Evolutionary conservation across 2,113 vertebrate genomes (phyloP), one percentile per base, ranked within the genome.

Genomic region (Callocephalon fimbriatum): DNA sequence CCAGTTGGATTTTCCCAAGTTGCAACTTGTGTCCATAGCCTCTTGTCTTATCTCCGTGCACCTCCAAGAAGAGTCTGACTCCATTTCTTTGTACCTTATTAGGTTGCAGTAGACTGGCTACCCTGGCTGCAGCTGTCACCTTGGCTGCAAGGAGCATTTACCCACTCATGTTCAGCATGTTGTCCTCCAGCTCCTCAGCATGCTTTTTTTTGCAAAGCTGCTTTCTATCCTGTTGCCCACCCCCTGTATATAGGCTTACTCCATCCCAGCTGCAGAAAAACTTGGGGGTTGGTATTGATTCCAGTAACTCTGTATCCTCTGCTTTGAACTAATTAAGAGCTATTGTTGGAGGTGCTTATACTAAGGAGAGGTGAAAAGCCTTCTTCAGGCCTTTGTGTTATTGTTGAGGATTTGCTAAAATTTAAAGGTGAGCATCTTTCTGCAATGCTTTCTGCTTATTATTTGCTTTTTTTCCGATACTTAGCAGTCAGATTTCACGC

Each of bases 1-100:
- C 44, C 53, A 27, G 0, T 22, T 0, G 0, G 21, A 48, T 54
- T 77, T 93, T 87, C 47, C 50, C 66, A 82, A 25, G 20, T 12
- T 37, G 9, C 12, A 73, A 31, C 12, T 59, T 42, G 3, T 61
- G 56, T 42, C 72, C 2, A 1, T 17, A 58, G 54, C 42, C 40
- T n/a, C 42, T 62, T 84, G 10, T 5, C 11, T 62, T 61, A 67
- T 77, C 1, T 0, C 22, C 54, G 35, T 63, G 50, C 13, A 38
- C 8, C 9, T 85, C 26, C 45, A 42, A 56, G 75, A 81, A 40
- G 32, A 26, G 19, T 10, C 44, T 81, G 48, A 37, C 26, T 42
- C 51, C 16, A 4, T 37, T n/a, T 35, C 38, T 85, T 67, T 19
- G 10, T 40, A 27, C 20, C 13, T 40, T 9, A 0, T 7, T 37